Percentiles rank a stretch among this genome's conserved stretches.
These are phyloP conservation scores for Pygoscelis adeliae DNA, from an alignment of 2,113 vertebrate species.

Conservation along the genomic window DNA sequence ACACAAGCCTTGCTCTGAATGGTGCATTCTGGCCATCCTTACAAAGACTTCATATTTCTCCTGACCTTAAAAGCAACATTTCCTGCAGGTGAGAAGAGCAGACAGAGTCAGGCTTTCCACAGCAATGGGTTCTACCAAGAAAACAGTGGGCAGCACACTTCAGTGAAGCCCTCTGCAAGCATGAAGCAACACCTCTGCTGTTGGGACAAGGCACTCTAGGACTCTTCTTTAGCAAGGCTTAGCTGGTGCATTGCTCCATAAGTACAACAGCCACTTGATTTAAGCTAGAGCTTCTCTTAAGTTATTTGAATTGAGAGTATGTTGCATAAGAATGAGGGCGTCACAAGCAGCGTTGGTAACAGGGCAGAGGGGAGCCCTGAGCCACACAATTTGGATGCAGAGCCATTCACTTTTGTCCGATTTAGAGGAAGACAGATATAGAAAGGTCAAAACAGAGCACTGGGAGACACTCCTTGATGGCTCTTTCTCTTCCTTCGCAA, in stretches of 20 bases:
- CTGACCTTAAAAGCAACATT: background rate
- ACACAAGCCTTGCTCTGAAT: background rate
- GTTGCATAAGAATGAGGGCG: rapidly evolving
- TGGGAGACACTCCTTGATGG: background rate
- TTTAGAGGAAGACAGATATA: background rate
- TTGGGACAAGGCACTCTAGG: background rate
- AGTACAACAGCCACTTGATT: background rate
- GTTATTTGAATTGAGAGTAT: background rate
- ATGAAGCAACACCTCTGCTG: background rate
- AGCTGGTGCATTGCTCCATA: background rate
- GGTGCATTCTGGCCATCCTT: background rate
- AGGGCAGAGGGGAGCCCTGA: background rate
- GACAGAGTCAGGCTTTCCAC: background rate
- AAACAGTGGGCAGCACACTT: background rate
- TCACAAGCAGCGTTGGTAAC: background rate
- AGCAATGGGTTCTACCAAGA: background rate
- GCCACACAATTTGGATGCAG: background rate
- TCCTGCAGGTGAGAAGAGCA: background rate
- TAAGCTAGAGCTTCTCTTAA: background rate
- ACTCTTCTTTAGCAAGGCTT: background rate
- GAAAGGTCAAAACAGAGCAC: background rate
- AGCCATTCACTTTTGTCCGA: background rate
- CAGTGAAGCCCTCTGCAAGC: background rate
- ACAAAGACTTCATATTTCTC: background rate
- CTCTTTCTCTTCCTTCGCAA: background rate